Conservation (phyloP, 2,888 invertebrate species). For the Nemapogon koenigi region DNA sequence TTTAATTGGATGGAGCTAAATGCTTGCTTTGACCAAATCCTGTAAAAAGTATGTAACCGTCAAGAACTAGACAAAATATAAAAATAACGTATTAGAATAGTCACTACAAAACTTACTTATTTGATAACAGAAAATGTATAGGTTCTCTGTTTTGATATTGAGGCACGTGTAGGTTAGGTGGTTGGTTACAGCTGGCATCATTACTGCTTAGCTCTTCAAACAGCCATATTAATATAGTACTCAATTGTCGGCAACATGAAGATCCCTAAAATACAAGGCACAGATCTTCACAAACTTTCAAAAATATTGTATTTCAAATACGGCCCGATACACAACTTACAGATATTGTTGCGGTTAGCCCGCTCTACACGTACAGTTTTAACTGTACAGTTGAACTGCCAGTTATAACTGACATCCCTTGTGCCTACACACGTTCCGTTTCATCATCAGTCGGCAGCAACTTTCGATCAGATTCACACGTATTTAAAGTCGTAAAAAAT, state of each 20-base stretch:
- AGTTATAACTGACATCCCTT: too few species aligned
- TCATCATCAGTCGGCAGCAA: too few species aligned
- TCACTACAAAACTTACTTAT: constrained; percentile 26
- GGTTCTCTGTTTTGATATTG: constrained; percentile 21
- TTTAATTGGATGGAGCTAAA: background rate
- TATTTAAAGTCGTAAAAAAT: too few species aligned
- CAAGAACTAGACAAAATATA: constrained; percentile 14
- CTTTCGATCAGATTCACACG: too few species aligned
- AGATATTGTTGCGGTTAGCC: too few species aligned
- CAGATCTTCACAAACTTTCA: too few species aligned
- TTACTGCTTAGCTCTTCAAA: constrained; percentile 47
- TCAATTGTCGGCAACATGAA: constrained; percentile 67
- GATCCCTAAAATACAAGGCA: constrained; percentile 50
- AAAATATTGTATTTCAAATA: too few species aligned
- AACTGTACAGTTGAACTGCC: too few species aligned
- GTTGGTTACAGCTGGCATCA: constrained; percentile 14
- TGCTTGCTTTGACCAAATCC: constrained; percentile 7
- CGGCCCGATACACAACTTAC: too few species aligned
- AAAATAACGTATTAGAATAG: background rate
- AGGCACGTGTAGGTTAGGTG: constrained; percentile 11
- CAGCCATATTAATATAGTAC: constrained; percentile 65
- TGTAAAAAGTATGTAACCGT: constrained; percentile 10
- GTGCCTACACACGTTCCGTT: too few species aligned
- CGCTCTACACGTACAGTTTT: too few species aligned
- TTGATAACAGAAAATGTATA: constrained; percentile 46